Conservation (phyloP, 2,113 vertebrate genomes). For the Parus major region DNA sequence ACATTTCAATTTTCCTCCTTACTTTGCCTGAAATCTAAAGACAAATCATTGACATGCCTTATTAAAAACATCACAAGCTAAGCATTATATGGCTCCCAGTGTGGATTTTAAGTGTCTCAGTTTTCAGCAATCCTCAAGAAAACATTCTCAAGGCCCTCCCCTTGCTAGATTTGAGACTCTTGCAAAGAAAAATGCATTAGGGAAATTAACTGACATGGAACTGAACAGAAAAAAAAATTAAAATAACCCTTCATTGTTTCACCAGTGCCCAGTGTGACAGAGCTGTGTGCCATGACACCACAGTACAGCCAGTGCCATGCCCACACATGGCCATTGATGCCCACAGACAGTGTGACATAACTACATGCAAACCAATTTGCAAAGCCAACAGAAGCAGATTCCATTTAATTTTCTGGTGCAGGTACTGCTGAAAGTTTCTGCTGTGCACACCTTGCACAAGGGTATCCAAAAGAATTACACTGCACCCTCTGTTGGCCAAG, state of each 20-base stretch:
- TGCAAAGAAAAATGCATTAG: background rate
- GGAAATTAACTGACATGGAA: background rate
- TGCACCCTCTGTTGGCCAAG: constrained; percentile 5
- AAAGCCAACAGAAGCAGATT: background rate
- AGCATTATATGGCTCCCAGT: background rate
- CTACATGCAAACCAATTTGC: background rate
- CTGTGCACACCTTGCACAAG: background rate
- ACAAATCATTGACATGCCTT: background rate
- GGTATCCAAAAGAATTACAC: background rate
- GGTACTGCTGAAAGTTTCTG: background rate
- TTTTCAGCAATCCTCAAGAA: background rate
- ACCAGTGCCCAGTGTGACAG: background rate
- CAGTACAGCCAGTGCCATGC: fast-evolving
- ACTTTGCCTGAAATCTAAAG: background rate
- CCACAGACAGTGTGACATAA: background rate
- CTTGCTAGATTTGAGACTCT: background rate
- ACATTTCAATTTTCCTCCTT: background rate
- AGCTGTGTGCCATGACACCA: background rate
- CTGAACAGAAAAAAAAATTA: background rate
- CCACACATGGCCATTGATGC: background rate
- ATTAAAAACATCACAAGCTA: background rate
- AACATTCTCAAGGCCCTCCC: background rate
- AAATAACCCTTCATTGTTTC: background rate
- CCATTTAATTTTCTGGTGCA: background rate
- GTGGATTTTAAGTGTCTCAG: background rate